Base-by-base conservation (phyloP, 2,797 vertebrate genomes). In the Champsocephalus gunnari region DNA sequence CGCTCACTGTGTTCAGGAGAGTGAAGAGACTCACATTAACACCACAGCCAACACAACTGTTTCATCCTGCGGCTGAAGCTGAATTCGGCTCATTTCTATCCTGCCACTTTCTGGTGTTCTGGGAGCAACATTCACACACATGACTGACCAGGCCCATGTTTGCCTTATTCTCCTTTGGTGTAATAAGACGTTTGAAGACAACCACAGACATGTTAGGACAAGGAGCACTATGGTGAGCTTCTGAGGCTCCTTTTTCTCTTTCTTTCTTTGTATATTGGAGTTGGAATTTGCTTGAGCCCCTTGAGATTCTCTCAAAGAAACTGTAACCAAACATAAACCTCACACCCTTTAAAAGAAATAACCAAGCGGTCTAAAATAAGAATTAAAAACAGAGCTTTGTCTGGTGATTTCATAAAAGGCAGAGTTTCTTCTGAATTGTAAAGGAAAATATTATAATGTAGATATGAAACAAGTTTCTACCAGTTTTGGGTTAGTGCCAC, bases 41-140 rank as follows among this genome's bases (percentile, higher is more conserved):
- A 60, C 71, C 55, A 19, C 78, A 17, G 79, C 74, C 75, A 83
- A 74, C 82, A 84, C 84, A 88, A 87, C 86, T 87, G 84, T 54
- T 87, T 88, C 71, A 68, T 82, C 74, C 81, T 56, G 62, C 65
- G 74, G 74, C 47, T 50, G 12, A 0, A 62, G 77, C 60, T 51
- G 41, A 64, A 79, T 77, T 84, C 47, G 63, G 6, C 51, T 78
- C 32, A 19, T 77, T 67, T 77, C 72, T 67, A 68, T 64, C 45
- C 61, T 51, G 51, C 44, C 69, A 62, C 45, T 81, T 80, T 60
- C 17, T 61, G 65, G 60, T 69, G 55, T 62, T 78, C 74, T 74
- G 61, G 71, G 59, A 83, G 55, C 66, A 43, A 75, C 73, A 47
- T 71, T 79, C 8, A 59, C 34, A 38, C 34, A 57, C 78, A 53